Evolutionary conservation across 2,888 invertebrate genomes (phyloP), one percentile per base, ranked within the genome.

Genomic region (Diabrotica balteata): DNA sequence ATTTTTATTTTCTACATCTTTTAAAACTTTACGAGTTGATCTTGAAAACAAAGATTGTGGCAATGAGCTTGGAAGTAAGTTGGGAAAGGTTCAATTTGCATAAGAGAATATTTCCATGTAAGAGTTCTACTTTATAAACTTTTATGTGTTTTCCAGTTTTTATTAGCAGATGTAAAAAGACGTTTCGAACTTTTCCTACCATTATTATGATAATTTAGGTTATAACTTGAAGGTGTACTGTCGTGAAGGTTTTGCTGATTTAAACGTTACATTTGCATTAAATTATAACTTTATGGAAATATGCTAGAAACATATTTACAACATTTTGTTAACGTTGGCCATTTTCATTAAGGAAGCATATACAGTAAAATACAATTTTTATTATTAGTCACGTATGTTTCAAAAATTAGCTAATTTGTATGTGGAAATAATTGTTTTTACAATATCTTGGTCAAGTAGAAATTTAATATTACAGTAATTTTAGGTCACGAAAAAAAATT

Each of bases 71-170:
- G 52, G 50, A 68, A 68, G 60, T 68, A 54, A 54, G 63, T 64
- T 57, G 59, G 59, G 59, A 62, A 69, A 65, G 62, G 65, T 55
- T 46, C 69, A 69, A 69, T 69, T 69, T 69, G 66, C 69, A 69
- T 69, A 66, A 63, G 66, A 61, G 63, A 66, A 66, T 66, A 59
- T 66, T 63, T 51, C 66, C 63, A 66, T 59, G 64, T 69, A 57
- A 54, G 66, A 66, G 60, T 63, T 66, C 60, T 55, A 60, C 58
- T 59, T 69, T 66, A 59, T 66, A 60, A 69, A 69, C 59, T 66
- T 69, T 66, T 66, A 55, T 63, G 53, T 60, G 54, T 59, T 64
- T 61, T 62, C 50, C 45, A 60, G 68, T 61, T 65, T 54, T 64
- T 61, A 65, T 55, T 52, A 64, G 57, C 65, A 68, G 58, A 65